Evolutionary conservation across 2,113 vertebrate species (phyloP).

Genomic region (Colistium nudipinnis): DNA sequence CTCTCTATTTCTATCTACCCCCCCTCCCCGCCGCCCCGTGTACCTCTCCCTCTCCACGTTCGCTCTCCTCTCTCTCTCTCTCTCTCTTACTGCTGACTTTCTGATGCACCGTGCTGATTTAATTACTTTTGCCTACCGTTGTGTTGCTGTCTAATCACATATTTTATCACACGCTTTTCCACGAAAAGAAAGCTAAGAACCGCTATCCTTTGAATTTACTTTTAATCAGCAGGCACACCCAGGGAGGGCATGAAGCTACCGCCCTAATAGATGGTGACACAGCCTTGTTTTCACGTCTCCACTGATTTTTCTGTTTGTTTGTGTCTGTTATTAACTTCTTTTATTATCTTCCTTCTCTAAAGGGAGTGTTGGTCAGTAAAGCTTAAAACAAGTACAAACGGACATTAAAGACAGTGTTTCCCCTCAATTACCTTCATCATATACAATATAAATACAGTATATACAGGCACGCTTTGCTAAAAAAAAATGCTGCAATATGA

Average conservation of each 20-base stretch:
- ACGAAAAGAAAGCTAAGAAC: conserved; percentile 4
- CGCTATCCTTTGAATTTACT: neutral
- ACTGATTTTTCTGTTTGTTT: neutral
- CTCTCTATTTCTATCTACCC: conserved; percentile 77
- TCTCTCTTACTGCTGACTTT: conserved; percentile 22
- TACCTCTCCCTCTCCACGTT: conserved; percentile 34
- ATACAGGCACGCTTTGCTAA: conserved; percentile 27
- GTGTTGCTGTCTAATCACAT: neutral
- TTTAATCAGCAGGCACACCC: conserved; percentile 39
- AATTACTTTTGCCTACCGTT: conserved; percentile 21
- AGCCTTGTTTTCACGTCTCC: conserved; percentile 11
- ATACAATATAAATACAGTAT: conserved; percentile 55
- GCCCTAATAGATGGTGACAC: conserved; percentile 34
- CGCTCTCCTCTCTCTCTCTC: conserved; percentile 19
- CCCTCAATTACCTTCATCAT: conserved; percentile 34
- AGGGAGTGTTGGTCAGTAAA: neutral
- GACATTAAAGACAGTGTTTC: conserved; percentile 13
- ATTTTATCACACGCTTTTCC: conserved; percentile 7
- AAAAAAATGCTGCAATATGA: neutral
- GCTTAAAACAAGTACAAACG: conserved; percentile 4
- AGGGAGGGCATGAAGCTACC: conserved; percentile 31
- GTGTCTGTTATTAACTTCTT: conserved; percentile 13
- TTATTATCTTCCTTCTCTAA: conserved; percentile 40
- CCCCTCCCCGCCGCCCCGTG: too few relatives aligned
- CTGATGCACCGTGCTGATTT: conserved; percentile 13